Evolutionary conservation across 2,797 vertebrate species (phyloP), one percentile per base, ranked within the genome.

Genomic region (Pipistrellus pygmaeus): DNA sequence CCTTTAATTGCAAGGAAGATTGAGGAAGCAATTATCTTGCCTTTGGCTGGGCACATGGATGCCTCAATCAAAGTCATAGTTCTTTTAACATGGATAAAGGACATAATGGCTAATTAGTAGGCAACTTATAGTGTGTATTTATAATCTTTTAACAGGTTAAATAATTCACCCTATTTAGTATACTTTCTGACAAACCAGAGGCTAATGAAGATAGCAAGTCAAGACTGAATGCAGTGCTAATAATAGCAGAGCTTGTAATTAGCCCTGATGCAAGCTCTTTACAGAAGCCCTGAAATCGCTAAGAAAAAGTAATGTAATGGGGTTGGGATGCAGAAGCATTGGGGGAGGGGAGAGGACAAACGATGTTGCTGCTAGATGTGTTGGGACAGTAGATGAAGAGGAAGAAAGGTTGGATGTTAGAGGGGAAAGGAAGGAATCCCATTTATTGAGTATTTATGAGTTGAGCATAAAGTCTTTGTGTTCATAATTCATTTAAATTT

Each of bases 401-500:
- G 23, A 80, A 75, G 55, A 68, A 44, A 41, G 46, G 11, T 21
- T 81, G 38, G 60, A 27, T 71, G 27, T 68, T 86, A 51, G 72
- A n/a, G 55, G 23, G 82, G 35, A 82, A 27, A 77, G 62, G 44
- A 93, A 69, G 44, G 48, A 87, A n/a, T 91, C 41, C 77, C 62
- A 72, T 57, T 51, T 84, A 64, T 73, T 81, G 72, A 95, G 2
- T 38, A n/a, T 66, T 17, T 88, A 3, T 44, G 12, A 85, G 8
- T 76, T 92, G 32, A 10, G 15, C 41, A 53, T 92, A 88, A 83
- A 75, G 15, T 15, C 48, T 90, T 85, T 72, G 27, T 91, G 41
- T 85, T 85, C 53, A 14, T 95, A 93, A 53, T 87, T 89, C 57
- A 60, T 76, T 90, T 83, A 85, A 91, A 73, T 38, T 6, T 82